A percentile compares a stretch with the other conserved stretches of the same genome.
Conservation (phyloP, 1,140 invertebrate species). For the Dreissena polymorpha region DNA sequence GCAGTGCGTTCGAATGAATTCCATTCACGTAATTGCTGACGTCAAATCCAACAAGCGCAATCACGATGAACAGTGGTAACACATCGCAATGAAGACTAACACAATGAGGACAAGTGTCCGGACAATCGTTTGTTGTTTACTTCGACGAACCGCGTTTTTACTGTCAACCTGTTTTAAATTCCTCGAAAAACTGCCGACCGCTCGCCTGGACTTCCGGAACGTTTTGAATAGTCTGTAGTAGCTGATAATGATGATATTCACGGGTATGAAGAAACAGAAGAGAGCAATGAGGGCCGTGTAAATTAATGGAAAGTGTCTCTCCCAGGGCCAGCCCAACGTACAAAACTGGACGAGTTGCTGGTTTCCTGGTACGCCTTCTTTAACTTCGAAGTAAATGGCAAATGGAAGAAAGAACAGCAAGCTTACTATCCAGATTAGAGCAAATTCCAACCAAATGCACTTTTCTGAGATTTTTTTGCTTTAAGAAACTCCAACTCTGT, state of each 20-base stretch:
- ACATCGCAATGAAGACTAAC: conserved; percentile 70
- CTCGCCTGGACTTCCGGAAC: too few species aligned
- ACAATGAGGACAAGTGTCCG: conserved; percentile 67
- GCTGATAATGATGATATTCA: too few species aligned
- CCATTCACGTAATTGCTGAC: conserved; percentile 49
- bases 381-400: conserved; percentile 64
- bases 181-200: too few species aligned
- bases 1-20: conserved; percentile 62
- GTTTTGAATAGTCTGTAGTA: too few species aligned
- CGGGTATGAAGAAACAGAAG: too few species aligned
- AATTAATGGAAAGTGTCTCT: too few species aligned
- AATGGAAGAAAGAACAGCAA: conserved; percentile 60
- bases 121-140: too few species aligned
- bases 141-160: too few species aligned
- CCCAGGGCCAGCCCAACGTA: conserved; percentile 69
- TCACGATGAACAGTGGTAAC: conserved; percentile 69
- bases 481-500: too few species aligned
- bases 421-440: conserved; percentile 65
- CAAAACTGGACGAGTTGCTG: conserved; percentile 61
- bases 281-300: too few species aligned
- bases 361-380: conserved; percentile 54
- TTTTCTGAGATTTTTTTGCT: too few species aligned
- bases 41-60: conserved; percentile 62
- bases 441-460: conserved; percentile 56
- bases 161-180: too few species aligned